Evolutionary conservation across 1,140 invertebrate genomes (phyloP), one percentile per base, ranked within the genome.

Genomic region (Drosophila athabasca): DNA sequence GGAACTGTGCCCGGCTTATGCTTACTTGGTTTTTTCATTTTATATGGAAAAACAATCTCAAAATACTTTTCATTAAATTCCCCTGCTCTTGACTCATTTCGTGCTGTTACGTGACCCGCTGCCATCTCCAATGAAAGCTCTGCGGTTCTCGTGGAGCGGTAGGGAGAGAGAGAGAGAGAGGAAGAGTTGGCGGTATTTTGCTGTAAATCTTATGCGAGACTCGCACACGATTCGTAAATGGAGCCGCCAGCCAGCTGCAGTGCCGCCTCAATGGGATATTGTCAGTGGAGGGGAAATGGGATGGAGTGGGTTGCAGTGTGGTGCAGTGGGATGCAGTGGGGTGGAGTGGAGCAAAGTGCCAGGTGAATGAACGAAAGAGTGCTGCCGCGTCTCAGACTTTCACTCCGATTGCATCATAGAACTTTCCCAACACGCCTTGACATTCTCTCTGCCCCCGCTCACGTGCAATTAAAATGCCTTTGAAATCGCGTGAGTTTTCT

Each of bases 401-500:
- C 62, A 51, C 73, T 49, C 9, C 44, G 39, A 26, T 62, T 61
- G 54, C 50, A 62, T 72, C 62, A 75, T 58, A 80, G 65, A 80
- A 76, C 66, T 64, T 80, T 80, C 58, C 45, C 65, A 79, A 35
- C 53, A 35, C 53, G 19, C 77, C 71, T 71, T 80, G 77, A 80
- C 78, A 81, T 80, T 80, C 69, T 48, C 15, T 26, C 45, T 24
- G 22, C 17, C 6, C 2, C 45, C 15, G n/a, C 69, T 62, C 57
- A 60, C 70, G 43, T 69, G 78, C 82, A 87, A 81, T 85, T 85
- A 85, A 85, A 78, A 85, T 82, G 74, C 82, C 82, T 87, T 81
- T 81, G 62, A 62, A 74, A 64, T 62, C 73, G 73, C 73, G 74
- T 76, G 73, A 76, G 74, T 62, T 22, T 55, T 31, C n/a, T 13